Base-by-base conservation (phyloP, 2,888 invertebrate species). In the Eupithecia insigniata region DNA sequence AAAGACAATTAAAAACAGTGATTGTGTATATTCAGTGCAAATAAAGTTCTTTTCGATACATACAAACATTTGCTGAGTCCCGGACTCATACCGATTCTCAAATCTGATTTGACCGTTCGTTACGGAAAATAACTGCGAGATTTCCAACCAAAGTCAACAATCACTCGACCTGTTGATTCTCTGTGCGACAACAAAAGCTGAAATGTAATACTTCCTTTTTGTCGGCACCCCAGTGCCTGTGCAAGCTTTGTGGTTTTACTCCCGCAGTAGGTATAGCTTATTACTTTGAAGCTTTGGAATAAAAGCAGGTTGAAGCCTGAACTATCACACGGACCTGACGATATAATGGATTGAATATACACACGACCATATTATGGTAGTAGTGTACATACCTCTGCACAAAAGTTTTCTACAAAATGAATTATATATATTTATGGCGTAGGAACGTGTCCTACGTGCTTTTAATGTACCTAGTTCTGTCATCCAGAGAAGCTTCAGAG, bases 101-200 rank as follows among this genome's bases (percentile, higher is more conserved):
- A 55, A 26, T 8, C 7, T 18, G 60, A 60, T 60, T 60, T 62
- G 34, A 18, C 30, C 61, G 8, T n/a, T 61, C 10, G 60, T 18
- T 30, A 22, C 61, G 32, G 61, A 34, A 62, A 64, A 69, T 68
- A 72, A 70, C 68, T 55, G 55, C 18, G 60, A 28, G 46, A 72
- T 74, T 72, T 71, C 58, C 22, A 34, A 36, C 64, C 36, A 36
- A 66, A 75, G 67, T 73, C 70, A 22, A 62, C 65, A 76, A 73
- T 66, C 69, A 70, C 30, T 67, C 58, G 55, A 78, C 78, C 76
- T 78, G 78, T 78, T 76, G 78, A 76, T 76, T 70, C 69, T 39
- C 61, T 58, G 26, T 58, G 32, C 22, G n/a, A 68, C 39, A 6
- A 36, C 43, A 68, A 68, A 46, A 62, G 61, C 46, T 28, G 18